A percentile compares a stretch with the other conserved stretches of the same genome.
phyloP scores from a whole-genome alignment of 2,797 vertebrate genomes.

The Parambassis ranga region DNA sequence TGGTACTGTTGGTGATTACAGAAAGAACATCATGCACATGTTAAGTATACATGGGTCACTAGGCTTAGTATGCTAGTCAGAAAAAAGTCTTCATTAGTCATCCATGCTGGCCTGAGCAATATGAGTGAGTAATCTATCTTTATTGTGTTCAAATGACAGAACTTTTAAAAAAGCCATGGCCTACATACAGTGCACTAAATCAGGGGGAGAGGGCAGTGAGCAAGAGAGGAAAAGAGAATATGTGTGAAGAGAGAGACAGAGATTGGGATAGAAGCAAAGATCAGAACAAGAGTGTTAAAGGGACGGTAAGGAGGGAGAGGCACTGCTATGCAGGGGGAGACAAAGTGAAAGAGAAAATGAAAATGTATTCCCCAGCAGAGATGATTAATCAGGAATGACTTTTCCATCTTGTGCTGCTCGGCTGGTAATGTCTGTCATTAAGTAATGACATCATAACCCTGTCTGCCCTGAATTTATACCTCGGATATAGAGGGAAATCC shows the following conservation, averaged over 20 bases:
- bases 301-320: conserved; percentile 41
- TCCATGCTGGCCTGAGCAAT: conserved; percentile 9
- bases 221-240: conserved; percentile 28
- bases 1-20: not conserved
- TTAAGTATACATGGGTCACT: conserved; percentile 20
- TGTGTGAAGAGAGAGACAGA: conserved; percentile 38
- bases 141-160: conserved; percentile 54
- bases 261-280: conserved; percentile 27
- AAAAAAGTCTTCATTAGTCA: conserved; percentile 21
- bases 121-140: conserved; percentile 42
- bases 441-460: conserved; percentile 78
- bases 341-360: conserved; percentile 64
- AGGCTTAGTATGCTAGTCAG: conserved; percentile 2
- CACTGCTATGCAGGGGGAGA: conserved; percentile 37
- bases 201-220: conserved; percentile 33
- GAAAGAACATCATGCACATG: conserved; percentile 9
- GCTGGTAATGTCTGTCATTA: conserved; percentile 75
- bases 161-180: conserved; percentile 62
- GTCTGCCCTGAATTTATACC: conserved; percentile 68
- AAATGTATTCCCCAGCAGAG: conserved; percentile 70
- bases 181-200: conserved; percentile 61
- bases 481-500: conserved; percentile 58
- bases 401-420: conserved; percentile 74
- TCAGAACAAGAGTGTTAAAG: conserved; percentile 49
- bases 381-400: conserved; percentile 75